Base-by-base conservation (phyloP, 2,888 invertebrate genomes). In the Apodemia mormo region DNA sequence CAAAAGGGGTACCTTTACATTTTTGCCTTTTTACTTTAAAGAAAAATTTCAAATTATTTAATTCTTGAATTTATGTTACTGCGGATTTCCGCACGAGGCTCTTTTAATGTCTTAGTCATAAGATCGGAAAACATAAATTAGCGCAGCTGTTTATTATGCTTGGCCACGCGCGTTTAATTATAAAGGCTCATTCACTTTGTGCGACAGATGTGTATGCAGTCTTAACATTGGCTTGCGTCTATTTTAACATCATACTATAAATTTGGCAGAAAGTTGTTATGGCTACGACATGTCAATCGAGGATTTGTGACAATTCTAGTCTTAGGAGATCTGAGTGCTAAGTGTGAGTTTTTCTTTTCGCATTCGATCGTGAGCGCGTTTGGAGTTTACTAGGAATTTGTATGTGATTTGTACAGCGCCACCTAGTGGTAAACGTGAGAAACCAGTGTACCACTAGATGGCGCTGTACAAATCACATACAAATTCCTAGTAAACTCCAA, bases 81-180 rank as follows among this genome's bases (percentile, higher is more conserved):
- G 49, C 5, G 49, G 49, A 49, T 49, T 49, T 14, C 12, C 49
- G 49, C 49, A 49, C 14, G 49, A 49, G 49, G 49, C 49, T 49
- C 49, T 49, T 49, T 49, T 14, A 49, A 49, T 49, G 49, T 49
- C 49, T 7, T 52, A 52, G n/a, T 88, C 84, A 82, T 86, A 86
- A 86, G 85, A 85, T 85, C 83, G 83, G 82, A 84, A 84, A 79
- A 83, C 84, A 86, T 88, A 87, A 88, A 86, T 89, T 85, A 88
- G 84, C 80, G 80, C 73, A 74, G 83, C 82, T 84, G 82, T 89
- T 89, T 85, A 84, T 86, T 88, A 88, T 89, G 86, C 88, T 73
- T 71, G 75, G 78, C 83, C 85, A 85, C 82, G 85, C 81, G 78
- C 81, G 70, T 73, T 77, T 79, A 76, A 80, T 81, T 71, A 67